Evolutionary conservation across 1,140 invertebrate species (phyloP).

Genomic region (Lepeophtheirus salmonis): DNA sequence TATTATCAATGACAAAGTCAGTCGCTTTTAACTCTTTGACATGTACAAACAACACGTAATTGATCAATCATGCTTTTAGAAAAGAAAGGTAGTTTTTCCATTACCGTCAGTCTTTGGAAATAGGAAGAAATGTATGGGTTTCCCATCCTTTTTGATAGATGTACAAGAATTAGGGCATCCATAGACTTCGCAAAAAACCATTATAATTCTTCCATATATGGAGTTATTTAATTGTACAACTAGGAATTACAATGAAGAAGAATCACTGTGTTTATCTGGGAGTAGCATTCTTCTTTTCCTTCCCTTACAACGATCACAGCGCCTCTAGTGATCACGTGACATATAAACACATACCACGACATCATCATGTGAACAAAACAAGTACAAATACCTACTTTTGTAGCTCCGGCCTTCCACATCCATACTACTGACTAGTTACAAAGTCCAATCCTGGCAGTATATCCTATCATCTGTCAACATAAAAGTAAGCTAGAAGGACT

Average conservation of each 20-base stretch:
- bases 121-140: background rate
- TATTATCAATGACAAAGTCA: no score
- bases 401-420: no score
- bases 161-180: background rate
- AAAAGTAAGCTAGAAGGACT: no score
- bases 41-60: background rate
- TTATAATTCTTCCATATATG: no score
- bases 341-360: background rate
- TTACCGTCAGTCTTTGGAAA: background rate
- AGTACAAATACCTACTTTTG: no score
- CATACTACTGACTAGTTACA: no score
- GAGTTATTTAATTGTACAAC: background rate
- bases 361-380: background rate
- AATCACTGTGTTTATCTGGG: background rate
- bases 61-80: background rate
- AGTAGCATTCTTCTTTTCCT: background rate
- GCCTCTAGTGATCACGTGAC: background rate
- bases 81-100: background rate
- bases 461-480: no score
- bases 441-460: no score
- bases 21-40: background rate
- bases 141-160: background rate
- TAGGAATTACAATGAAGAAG: background rate
- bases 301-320: background rate
- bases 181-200: background rate